phyloP scores from a whole-genome alignment of 2,888 invertebrate species.

The Camptogramma bilineatum region DNA sequence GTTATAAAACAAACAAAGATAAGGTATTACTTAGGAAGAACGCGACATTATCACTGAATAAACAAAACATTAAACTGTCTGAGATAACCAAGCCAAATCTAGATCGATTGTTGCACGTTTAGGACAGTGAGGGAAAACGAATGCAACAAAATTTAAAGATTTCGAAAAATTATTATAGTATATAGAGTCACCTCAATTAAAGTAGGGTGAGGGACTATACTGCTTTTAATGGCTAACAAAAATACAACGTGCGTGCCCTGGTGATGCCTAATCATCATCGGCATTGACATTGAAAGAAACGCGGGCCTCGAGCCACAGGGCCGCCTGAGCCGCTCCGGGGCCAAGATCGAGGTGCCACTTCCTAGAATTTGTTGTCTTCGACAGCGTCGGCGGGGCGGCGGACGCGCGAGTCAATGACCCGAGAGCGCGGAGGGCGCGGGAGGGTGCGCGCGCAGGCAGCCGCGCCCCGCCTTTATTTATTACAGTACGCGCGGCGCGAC shows the following conservation, averaged over 20 bases:
- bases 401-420: constrained; percentile 78
- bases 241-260: constrained; percentile 21
- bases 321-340: constrained; percentile 53
- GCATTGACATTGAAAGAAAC: constrained; percentile 77
- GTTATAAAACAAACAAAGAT: constrained; percentile 9
- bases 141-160: no score
- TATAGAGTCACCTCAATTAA: not conserved
- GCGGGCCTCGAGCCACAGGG: constrained; percentile 37
- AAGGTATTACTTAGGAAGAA: constrained; percentile 32
- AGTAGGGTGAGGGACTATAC: not conserved
- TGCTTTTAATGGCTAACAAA: not conserved
- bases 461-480: constrained; percentile 85
- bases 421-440: constrained; percentile 78
- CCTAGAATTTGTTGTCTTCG: constrained; percentile 72
- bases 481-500: constrained; percentile 81
- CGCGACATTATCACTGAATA: constrained; percentile 35
- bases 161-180: not conserved
- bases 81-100: constrained; percentile 48
- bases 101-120: constrained; percentile 31
- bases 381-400: constrained; percentile 65
- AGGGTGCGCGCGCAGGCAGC: constrained; percentile 84
- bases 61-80: constrained; percentile 29
- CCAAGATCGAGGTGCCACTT: constrained; percentile 70
- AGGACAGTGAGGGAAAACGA: not conserved
- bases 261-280: constrained; percentile 55